Evolutionary conservation across 2,888 invertebrate genomes (phyloP).

Genomic region (Conus canariensis): DNA sequence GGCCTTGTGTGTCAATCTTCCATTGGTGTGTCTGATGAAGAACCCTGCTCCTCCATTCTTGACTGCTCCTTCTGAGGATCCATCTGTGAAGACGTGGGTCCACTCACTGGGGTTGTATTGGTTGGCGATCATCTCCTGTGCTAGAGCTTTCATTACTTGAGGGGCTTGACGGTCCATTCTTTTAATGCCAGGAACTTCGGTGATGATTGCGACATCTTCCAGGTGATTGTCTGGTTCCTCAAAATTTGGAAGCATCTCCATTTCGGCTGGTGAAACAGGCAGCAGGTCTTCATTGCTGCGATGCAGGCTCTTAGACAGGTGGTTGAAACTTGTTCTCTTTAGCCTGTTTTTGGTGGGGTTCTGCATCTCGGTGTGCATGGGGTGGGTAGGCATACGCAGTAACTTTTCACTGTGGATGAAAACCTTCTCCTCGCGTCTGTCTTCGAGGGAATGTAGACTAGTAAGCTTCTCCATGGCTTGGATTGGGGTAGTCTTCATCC

Average conservation of each 20-base stretch:
- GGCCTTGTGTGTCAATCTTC: no score
- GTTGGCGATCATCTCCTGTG: no score
- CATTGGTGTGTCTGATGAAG: no score
- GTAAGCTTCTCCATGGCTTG: neutral
- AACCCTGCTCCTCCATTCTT: no score
- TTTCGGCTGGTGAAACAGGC: neutral
- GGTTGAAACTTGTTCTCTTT: neutral
- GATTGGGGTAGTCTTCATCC: neutral
- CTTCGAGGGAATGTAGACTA: neutral
- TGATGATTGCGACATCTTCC: no score
- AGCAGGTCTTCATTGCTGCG: no score
- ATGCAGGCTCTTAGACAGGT: neutral
- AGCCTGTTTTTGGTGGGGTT: neutral
- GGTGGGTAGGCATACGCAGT: neutral
- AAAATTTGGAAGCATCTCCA: no score
- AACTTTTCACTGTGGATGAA: neutral
- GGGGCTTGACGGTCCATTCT: neutral
- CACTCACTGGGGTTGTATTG: no score
- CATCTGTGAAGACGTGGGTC: no score
- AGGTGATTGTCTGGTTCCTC: no score
- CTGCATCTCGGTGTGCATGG: neutral
- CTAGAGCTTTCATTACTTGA: neutral
- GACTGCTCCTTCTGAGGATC: no score
- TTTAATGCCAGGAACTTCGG: neutral
- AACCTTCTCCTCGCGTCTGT: neutral